Base-by-base conservation (phyloP, 2,797 vertebrate genomes). In the Eurystomus glaucurus region DNA sequence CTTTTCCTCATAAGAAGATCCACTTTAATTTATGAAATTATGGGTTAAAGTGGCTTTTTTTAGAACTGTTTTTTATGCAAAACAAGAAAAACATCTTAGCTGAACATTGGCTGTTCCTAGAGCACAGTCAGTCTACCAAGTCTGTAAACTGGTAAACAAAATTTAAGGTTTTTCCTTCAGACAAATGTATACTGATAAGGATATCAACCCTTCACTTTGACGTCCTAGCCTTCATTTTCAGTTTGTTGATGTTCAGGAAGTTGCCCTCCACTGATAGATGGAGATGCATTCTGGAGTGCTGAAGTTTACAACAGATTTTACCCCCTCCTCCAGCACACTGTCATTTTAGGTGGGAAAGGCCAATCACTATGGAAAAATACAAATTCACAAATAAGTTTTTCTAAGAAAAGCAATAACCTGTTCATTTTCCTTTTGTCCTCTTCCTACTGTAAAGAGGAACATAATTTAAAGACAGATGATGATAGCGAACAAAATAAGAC, bases 1-100 rank as follows among this genome's bases (percentile, higher is more conserved):
- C 22, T 1, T 89, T 29, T 62, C 45, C 41, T 77, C 25, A 11
- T 25, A 81, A 43, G 50, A 82, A 50, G 74, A 85, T 68, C 77
- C 11, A 11, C 51, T 64, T 78, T 43, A 54, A 66, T 87, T 95
- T 65, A 62, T 71, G 74, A 96, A 87, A 91, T 90, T 87, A 83
- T 94, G 31, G 10, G 50, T 91, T 96, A 95, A 92, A 93, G 95
- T 87, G 79, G 82, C 35, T 60, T 60, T 51, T 61, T 87, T 95
- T 97, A 93, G 94, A 90, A 77, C 6, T 60, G 14, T 10, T 6
- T 76, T 92, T 95, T 80, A 90, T 39, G 75, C 3, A 79, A 70
- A 83, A 23, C 20, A 58, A 66, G 62, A 54, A 45, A 55, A 66
- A 23, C n/a, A 57, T 81, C 58, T 70, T 55, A 78, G 69, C 26